Evolutionary conservation across 2,888 invertebrate species (phyloP), one percentile per base, ranked within the genome.

Genomic region (Dermolepida albohirtum): DNA sequence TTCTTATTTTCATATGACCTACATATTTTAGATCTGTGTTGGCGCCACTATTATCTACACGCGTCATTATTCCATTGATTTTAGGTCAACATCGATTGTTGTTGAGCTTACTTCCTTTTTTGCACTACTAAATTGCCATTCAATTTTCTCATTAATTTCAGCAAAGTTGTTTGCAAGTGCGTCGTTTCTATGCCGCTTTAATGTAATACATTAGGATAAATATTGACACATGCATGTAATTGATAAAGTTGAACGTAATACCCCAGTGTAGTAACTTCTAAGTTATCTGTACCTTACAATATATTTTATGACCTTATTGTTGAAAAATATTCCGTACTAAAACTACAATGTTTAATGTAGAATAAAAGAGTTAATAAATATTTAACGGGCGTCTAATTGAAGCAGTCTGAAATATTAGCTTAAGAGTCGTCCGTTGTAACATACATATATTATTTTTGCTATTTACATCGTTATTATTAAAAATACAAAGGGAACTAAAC

Each of bases 1-100:
- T 49, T 49, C 11, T 63, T 63, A 27, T 39, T 63, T 27, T 34
- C 49, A 49, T 47, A 49, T 34, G 62, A 55, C 55, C 55, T 62
- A 62, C 62, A 47, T 62, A n/a, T 47, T 29, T 22, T 34, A 29
- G 2, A 27, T 34, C 16, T 39, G 40, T 40, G 22, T 8, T 40
- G 55, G 55, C 55, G 55, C 39, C 39, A 55, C 40, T 39, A 27
- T 49, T 47, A 50, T 14, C 49, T n/a, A 17, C 22, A 63, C 27
- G 47, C 49, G 47, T 63, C 63, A 47, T 17, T 29, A 14, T 34
- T 49, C 6, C 47, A 62, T 62, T 34, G 62, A 62, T 47, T 62
- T 62, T 47, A 63, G 12, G 22, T n/a, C 49, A 11, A 49, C 39
- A 40, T 63, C 49, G 34, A 5, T 49, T 34, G 39, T 10, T n/a